Base-by-base conservation (phyloP, 2,888 invertebrate genomes). In the Argyra leucocephala region DNA sequence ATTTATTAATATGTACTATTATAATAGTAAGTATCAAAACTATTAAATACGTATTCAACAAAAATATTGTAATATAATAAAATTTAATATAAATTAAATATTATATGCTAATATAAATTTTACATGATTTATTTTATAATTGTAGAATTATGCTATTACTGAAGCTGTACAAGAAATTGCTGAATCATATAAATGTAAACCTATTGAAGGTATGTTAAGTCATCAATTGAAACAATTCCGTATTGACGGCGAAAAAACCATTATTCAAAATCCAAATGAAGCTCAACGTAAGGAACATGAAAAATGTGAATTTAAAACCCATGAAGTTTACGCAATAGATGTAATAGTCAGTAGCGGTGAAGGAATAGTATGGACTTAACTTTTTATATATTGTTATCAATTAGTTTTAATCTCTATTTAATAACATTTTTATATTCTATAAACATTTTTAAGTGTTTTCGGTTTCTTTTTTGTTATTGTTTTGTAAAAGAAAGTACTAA, bases 311-410 rank as follows among this genome's bases (percentile, higher is more conserved):
- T 88, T 99, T 78, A 96, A 96, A 77, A 90, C 91, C 64, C 90
- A 97, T 79, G 99, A 99, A 82, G 98, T 97, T 0, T 99, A 96
- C 81, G 97, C 94, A 26, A 91, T 99, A 85, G 98, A 98, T 83
- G 93, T 99, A n/a, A 85, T 99, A 67, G 86, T 99, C 68, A 94
- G 96, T 74, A 90, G 94, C 66, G 98, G 98, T 63, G 96, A 96
- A 76, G 96, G 96, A 75, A 87, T 91, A 78, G 90, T 90, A 81
- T 81, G 85, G n/a, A n/a, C n/a, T n/a, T n/a, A n/a, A n/a, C n/a
- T n/a, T n/a, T n/a, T 82, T 63, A 23, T 62, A 23, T 64, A 57
- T n/a, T 37, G 15, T 48, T 48, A 48, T 48, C 4, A 4, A 6
- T 18, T 4, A 48, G 15, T 9, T 2, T 48, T 9, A 36, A 5